These are phyloP conservation scores for Theocolax elegans DNA, from an alignment of 1,140 invertebrate species.

Conservation along the genomic window DNA sequence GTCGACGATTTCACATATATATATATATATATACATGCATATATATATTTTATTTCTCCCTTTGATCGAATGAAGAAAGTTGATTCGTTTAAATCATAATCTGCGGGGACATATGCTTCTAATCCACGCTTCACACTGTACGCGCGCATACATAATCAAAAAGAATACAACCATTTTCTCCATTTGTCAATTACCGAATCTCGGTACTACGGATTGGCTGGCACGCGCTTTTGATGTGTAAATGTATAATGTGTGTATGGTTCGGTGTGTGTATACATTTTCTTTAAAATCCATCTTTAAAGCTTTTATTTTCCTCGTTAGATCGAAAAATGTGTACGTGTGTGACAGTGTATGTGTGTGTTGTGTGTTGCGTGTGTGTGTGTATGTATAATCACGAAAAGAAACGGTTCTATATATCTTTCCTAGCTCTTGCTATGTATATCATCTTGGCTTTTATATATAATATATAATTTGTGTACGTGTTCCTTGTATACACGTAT, in stretches of 20 bases:
- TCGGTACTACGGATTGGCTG: constrained; percentile 31
- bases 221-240: constrained; percentile 18
- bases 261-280: not conserved
- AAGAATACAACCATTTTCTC: constrained; percentile 22
- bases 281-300: not conserved
- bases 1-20: constrained; percentile 26
- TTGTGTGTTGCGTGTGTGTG: too few species aligned
- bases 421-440: not conserved
- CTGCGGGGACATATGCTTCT: not conserved
- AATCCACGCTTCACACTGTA: constrained; percentile 4
- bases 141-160: not conserved
- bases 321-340: too few species aligned
- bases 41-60: constrained; percentile 10
- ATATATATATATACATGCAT: not conserved
- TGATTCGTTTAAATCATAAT: constrained; percentile 9
- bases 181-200: constrained; percentile 8
- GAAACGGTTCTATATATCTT: not conserved
- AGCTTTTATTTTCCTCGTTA: not conserved
- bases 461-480: too few species aligned
- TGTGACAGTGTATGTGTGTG: too few species aligned
- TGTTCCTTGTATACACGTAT: not conserved
- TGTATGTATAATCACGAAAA: too few species aligned
- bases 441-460: not conserved
- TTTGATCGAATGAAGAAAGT: constrained; percentile 24
- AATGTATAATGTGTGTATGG: constrained; percentile 10